Evolutionary conservation across 2,113 vertebrate genomes (phyloP).

Genomic region (Melanostigma gelatinosum): DNA sequence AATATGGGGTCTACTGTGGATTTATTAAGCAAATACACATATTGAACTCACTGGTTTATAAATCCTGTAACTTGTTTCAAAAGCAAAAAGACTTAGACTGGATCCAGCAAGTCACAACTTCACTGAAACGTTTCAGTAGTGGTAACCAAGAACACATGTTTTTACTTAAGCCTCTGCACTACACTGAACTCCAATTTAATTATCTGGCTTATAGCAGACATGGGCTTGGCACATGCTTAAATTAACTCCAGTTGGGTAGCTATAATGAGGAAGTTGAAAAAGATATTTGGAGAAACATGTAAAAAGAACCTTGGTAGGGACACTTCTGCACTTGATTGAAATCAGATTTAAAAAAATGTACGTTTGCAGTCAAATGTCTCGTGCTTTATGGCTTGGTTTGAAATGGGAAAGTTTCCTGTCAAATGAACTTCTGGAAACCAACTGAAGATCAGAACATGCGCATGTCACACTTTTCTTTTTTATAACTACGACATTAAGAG

Average conservation of each 20-base stretch:
- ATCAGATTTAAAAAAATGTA: background rate
- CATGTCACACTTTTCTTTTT: background rate
- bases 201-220: background rate
- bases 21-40: background rate
- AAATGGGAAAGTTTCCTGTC: background rate
- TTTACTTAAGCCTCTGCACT: constrained; percentile 20
- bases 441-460: background rate
- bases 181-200: background rate
- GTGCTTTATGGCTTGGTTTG: background rate
- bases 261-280: constrained; percentile 27
- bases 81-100: background rate
- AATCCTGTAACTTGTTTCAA: background rate
- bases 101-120: background rate
- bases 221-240: constrained; percentile 15
- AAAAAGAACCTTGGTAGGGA: background rate
- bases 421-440: background rate
- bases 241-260: constrained; percentile 7
- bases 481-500: too few species aligned
- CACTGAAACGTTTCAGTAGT: background rate
- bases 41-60: background rate
- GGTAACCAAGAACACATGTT: constrained; percentile 37
- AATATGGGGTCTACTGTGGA: background rate
- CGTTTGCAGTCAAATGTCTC: background rate
- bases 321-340: background rate
- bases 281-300: background rate